These are phyloP conservation scores for Chorisops tibialis DNA, from an alignment of 2,888 invertebrate species.

Conservation along the genomic window DNA sequence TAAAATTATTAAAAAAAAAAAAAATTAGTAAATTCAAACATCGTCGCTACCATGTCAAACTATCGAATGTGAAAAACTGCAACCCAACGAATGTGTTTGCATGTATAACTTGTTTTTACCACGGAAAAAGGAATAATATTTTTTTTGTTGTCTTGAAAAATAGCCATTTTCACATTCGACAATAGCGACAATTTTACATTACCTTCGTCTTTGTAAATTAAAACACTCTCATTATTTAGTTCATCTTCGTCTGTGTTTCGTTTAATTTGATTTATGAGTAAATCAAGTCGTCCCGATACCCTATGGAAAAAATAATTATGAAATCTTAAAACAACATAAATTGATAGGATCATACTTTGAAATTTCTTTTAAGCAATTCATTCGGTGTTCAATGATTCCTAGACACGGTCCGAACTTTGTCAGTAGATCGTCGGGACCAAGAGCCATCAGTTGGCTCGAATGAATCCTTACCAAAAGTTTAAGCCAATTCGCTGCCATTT, in stretches of 20 bases:
- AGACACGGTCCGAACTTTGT: slow-evolving; percentile 48
- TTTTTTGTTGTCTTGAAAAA: no score
- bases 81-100: no score
- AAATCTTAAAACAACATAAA: slow-evolving; percentile 37
- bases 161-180: no score
- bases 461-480: slow-evolving; percentile 45
- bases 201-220: slow-evolving; percentile 48
- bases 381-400: slow-evolving; percentile 49
- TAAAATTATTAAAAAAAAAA: neutral
- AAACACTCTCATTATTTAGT: slow-evolving; percentile 43
- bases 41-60: neutral
- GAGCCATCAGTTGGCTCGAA: slow-evolving; percentile 49
- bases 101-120: no score
- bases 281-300: slow-evolving; percentile 46
- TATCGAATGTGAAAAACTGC: no score
- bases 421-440: slow-evolving; percentile 45
- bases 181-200: neutral
- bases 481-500: slow-evolving; percentile 46
- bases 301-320: slow-evolving; percentile 38
- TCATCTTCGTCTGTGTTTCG: slow-evolving; percentile 43
- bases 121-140: no score
- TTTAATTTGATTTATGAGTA: slow-evolving; percentile 50
- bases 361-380: slow-evolving; percentile 45
- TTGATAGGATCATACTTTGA: slow-evolving; percentile 45
- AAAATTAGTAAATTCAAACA: neutral